Evolutionary conservation across 2,797 vertebrate species (phyloP).

Genomic region (Mionectes olivaceus): DNA sequence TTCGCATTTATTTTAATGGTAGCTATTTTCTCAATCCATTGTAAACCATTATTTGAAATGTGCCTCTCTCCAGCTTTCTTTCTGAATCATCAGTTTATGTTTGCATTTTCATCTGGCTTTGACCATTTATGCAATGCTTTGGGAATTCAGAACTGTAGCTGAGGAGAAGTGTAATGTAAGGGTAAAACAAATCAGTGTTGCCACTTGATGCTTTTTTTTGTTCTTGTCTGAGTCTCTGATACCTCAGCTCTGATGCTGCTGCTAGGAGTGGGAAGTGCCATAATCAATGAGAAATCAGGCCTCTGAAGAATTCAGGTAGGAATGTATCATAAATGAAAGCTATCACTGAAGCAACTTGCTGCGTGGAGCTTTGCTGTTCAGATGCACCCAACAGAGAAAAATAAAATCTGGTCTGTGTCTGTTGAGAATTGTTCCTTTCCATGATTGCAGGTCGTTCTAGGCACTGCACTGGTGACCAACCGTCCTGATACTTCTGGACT

Average conservation of each 20-base stretch:
- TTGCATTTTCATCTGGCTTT: conserved; percentile 59
- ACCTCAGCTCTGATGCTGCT: neutral
- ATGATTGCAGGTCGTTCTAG: neutral
- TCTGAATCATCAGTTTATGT: conserved; percentile 41
- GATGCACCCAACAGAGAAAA: neutral
- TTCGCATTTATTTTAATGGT: conserved; percentile 15
- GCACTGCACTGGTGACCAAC: neutral
- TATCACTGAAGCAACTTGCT: neutral
- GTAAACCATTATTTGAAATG: conserved; percentile 14
- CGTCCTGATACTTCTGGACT: neutral
- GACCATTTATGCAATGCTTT: conserved; percentile 39
- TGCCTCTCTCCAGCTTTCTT: conserved; percentile 13
- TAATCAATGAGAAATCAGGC: neutral
- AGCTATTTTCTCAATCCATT: conserved; percentile 39
- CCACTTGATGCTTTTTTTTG: neutral
- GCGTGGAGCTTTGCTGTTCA: neutral
- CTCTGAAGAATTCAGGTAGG: neutral
- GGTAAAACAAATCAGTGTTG: neutral
- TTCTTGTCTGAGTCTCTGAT: neutral
- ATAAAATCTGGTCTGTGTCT: neutral
- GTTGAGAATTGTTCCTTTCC: neutral
- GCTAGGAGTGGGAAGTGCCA: neutral
- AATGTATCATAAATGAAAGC: neutral
- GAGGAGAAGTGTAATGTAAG: neutral
- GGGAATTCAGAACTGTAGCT: conserved; percentile 32